These are phyloP conservation scores for Rhorus exstirpatorius DNA, from an alignment of 2,888 invertebrate species.

Conservation along the genomic window DNA sequence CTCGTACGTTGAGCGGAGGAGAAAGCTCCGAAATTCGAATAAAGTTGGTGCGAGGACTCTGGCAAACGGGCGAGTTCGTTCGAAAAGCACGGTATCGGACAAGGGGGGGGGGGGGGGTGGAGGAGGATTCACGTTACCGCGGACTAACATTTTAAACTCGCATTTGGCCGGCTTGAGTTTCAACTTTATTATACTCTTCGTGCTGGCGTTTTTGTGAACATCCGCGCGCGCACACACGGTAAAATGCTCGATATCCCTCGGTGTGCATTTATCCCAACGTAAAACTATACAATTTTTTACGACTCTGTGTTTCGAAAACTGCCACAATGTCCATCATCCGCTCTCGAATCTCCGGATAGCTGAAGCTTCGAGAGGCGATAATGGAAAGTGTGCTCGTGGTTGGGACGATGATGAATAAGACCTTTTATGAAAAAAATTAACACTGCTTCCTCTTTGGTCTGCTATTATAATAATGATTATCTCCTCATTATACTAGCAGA, in stretches of 20 bases:
- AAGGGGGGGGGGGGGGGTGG: no score
- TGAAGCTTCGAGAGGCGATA: not conserved
- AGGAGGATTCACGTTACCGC: conserved; percentile 77
- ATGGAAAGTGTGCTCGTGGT: not conserved
- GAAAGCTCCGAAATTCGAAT: conserved; percentile 63
- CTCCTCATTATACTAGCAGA: no score
- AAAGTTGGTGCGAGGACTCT: conserved; percentile 52
- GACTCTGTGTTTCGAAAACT: conserved; percentile 66
- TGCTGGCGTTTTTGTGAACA: conserved; percentile 31
- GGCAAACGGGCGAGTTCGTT: conserved; percentile 13
- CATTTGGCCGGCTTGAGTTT: conserved; percentile 84
- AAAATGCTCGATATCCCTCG: conserved; percentile 45
- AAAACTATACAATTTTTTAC: conserved; percentile 11
- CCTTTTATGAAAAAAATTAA: not conserved
- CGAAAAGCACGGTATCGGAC: conserved; percentile 74
- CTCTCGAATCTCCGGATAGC: no score
- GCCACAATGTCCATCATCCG: not conserved
- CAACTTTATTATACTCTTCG: conserved; percentile 80
- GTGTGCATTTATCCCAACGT: conserved; percentile 17
- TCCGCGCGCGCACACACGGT: conserved; percentile 18
- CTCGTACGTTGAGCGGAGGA: conserved; percentile 23
- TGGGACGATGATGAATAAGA: conserved; percentile 7
- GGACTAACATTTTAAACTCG: conserved; percentile 84
- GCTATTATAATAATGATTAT: not conserved
- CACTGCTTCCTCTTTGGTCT: not conserved